A percentile compares a stretch with the other conserved stretches of the same genome.
phyloP scores from a whole-genome alignment of 2,113 vertebrate species.

The Seriola rivoliana region DNA sequence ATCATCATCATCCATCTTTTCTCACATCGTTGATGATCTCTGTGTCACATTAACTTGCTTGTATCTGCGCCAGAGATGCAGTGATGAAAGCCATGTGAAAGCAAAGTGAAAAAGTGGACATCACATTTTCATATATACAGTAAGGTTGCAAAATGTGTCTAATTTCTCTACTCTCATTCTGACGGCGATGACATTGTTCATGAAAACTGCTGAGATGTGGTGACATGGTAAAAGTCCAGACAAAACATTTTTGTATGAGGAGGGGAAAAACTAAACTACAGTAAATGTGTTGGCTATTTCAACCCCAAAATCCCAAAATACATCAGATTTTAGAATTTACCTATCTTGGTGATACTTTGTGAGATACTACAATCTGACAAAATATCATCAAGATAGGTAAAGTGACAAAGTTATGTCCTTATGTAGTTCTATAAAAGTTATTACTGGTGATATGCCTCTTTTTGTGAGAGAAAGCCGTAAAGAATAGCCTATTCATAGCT shows the following conservation, averaged over 20 bases:
- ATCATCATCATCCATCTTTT: slow-evolving; percentile 24
- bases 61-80: neutral
- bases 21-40: slow-evolving; percentile 12
- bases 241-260: neutral
- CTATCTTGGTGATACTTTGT: too few species aligned
- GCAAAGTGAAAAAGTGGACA: neutral
- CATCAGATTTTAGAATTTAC: neutral
- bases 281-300: neutral
- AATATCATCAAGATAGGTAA: neutral
- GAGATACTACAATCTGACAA: neutral
- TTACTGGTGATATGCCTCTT: slow-evolving; percentile 26
- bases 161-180: neutral
- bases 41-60: slow-evolving; percentile 10
- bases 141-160: neutral
- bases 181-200: neutral
- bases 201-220: neutral
- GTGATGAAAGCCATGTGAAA: neutral
- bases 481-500: slow-evolving; percentile 66
- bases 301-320: neutral
- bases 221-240: slow-evolving; percentile 15
- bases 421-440: slow-evolving; percentile 18
- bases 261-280: neutral
- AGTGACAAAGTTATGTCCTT: slow-evolving; percentile 2
- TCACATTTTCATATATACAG: neutral
- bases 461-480: slow-evolving; percentile 32